These are phyloP conservation scores for Folsomia manolachei DNA, from an alignment of 2,888 invertebrate species.

Conservation along the genomic window DNA sequence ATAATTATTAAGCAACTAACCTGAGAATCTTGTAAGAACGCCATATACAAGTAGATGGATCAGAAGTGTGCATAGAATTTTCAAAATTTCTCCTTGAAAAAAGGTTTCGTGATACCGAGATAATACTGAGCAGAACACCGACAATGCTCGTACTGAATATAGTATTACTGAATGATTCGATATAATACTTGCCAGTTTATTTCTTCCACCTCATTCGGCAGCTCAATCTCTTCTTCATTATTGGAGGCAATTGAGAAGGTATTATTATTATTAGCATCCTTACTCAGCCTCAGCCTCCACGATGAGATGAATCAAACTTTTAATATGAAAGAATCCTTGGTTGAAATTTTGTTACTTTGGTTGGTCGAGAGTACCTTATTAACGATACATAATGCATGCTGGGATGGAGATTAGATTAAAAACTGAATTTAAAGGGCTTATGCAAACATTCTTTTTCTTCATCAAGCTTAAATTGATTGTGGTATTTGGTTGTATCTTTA, in stretches of 20 bases:
- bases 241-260: not conserved
- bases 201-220: conserved; percentile 5
- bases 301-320: not conserved
- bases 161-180: too few relatives aligned
- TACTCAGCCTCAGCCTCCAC: not conserved
- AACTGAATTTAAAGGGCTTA: not conserved
- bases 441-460: not conserved
- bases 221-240: too few relatives aligned
- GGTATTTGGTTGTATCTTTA: not conserved
- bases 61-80: conserved; percentile 3
- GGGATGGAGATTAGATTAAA: conserved; percentile 17
- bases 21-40: too few relatives aligned
- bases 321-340: not conserved
- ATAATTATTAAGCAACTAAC: too few relatives aligned
- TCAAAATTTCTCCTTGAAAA: not conserved
- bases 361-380: conserved; percentile 7
- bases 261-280: conserved; percentile 6
- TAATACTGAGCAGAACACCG: conserved; percentile 1
- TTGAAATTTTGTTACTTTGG: not conserved
- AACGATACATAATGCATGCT: conserved; percentile 19
- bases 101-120: conserved; percentile 5
- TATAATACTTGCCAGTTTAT: too few relatives aligned
- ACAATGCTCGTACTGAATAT: too few relatives aligned
- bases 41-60: too few relatives aligned
- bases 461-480: not conserved